Conservation (phyloP, 2,888 invertebrate genomes). For the Synergus umbraculus region DNA sequence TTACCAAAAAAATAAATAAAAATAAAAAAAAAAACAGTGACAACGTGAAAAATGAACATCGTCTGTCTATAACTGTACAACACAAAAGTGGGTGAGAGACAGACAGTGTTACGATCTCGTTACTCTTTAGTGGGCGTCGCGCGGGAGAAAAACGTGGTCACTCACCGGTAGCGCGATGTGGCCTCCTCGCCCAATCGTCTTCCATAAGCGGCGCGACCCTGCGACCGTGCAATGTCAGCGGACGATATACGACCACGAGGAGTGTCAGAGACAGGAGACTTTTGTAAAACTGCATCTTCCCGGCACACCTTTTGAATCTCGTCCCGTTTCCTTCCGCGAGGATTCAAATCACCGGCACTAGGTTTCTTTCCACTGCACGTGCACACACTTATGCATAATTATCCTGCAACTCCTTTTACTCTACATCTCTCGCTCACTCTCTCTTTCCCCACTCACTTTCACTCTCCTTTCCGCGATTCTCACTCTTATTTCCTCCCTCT, state of each 20-base stretch:
- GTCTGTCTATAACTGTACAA: neutral
- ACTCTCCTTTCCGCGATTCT: constrained; percentile 46
- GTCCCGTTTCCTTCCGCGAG: constrained; percentile 32
- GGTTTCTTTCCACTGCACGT: constrained; percentile 19
- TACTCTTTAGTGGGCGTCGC: neutral
- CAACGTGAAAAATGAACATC: neutral
- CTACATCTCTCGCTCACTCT: constrained; percentile 40
- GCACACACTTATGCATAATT: constrained; percentile 30
- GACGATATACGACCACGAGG: constrained; percentile 74
- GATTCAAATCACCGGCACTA: neutral
- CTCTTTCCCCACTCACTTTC: constrained; percentile 41
- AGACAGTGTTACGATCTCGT: neutral
- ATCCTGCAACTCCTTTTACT: constrained; percentile 17
- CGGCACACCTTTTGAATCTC: constrained; percentile 40
- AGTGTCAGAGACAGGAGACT: constrained; percentile 67
- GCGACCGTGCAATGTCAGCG: constrained; percentile 76
- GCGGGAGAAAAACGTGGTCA: constrained; percentile 60
- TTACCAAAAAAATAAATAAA: too few relatives aligned
- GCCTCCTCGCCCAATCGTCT: constrained; percentile 83
- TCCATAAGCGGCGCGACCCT: constrained; percentile 83
- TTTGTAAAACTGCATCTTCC: constrained; percentile 68
- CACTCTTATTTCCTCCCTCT: constrained; percentile 43
- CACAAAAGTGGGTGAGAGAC: neutral
- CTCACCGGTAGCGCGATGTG: constrained; percentile 84
- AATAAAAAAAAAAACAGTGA: too few relatives aligned